Percentiles rank a stretch among this genome's conserved stretches.
Evolutionary conservation across 2,888 invertebrate species (phyloP).

Genomic region (Drosophila anceps): DNA sequence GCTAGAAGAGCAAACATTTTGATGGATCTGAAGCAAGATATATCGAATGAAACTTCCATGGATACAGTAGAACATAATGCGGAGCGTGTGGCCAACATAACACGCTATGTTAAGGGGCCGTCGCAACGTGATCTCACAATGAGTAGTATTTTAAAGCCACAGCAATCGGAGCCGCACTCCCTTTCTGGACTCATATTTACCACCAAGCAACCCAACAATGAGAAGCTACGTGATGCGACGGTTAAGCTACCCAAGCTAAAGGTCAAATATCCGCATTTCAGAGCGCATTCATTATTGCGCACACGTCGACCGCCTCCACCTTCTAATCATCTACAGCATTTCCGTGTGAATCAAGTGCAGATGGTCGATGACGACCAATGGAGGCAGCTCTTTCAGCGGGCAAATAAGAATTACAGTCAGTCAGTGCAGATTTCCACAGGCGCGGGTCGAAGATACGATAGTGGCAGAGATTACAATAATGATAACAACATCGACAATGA

Average conservation of each 20-base stretch:
- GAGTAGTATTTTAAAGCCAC: neutral
- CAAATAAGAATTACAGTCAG: neutral
- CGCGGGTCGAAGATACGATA: neutral
- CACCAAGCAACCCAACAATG: neutral
- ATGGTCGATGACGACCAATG: slow-evolving; percentile 8
- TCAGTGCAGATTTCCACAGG: neutral
- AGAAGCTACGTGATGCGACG: slow-evolving; percentile 10
- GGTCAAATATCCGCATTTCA: neutral
- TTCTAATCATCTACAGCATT: neutral
- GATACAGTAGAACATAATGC: slow-evolving; percentile 7
- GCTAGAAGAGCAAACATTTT: neutral
- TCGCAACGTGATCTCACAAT: neutral
- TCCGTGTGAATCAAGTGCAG: neutral
- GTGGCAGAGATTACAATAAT: neutral
- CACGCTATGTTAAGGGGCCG: neutral
- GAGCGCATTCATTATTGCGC: slow-evolving; percentile 1
- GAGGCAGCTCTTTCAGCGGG: slow-evolving; percentile 12
- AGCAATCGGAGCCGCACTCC: neutral
- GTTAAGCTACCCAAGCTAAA: slow-evolving; percentile 8
- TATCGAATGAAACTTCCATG: slow-evolving; percentile 19
- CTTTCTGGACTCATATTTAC: neutral
- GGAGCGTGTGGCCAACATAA: slow-evolving; percentile 8
- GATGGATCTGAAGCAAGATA: neutral
- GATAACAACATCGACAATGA: neutral
- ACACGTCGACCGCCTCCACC: slow-evolving; percentile 19